Base-by-base conservation (phyloP, 2,113 vertebrate genomes). In the Apeltes quadracus region DNA sequence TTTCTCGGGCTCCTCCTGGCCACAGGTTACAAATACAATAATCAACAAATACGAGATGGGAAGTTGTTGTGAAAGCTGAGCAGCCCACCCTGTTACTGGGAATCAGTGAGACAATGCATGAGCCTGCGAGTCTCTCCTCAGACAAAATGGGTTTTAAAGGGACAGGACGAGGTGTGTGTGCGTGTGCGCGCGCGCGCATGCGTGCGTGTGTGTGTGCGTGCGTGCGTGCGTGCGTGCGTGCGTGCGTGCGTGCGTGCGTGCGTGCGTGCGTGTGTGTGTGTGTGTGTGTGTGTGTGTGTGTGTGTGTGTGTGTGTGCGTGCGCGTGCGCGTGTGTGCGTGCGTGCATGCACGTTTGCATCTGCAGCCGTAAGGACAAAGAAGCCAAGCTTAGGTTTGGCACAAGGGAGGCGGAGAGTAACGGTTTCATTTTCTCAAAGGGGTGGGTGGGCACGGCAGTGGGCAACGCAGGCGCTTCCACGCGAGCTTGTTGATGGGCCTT, bases 301-400 rank as follows among this genome's bases (percentile, higher is more conserved):
- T 18, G 53, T 32, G 14, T 32, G 14, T 56, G 25, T 56, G 27
- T 32, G 25, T 27, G 27, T n/a, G 29, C 13, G 16, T 32, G 14
- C 18, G 53, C 32, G 53, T 55, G 29, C 7, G 23, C 18, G 54
- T 18, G 53, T 55, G 14, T 32, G 55, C 13, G 32, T 38, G 23
- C 20, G 8, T 7, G 32, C 13, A 32, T 12, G 15, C 20, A 29
- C 20, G 55, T 13, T 48, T 34, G 25, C 38, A 64, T 76, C 62
- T 88, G 71, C 57, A 80, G 70, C 65, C 41, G 15, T 51, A 23
- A 59, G 80, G 77, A 85, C 85, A 87, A 88, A 84, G 75, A 75
- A 78, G 61, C 51, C 2, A 43, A 64, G 61, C 61, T n/a, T 63
- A 38, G 32, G 36, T 83, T 84, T 84, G 71, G 72, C 48, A 77